phyloP scores from a whole-genome alignment of 2,797 vertebrate species.

The Liasis olivaceus region DNA sequence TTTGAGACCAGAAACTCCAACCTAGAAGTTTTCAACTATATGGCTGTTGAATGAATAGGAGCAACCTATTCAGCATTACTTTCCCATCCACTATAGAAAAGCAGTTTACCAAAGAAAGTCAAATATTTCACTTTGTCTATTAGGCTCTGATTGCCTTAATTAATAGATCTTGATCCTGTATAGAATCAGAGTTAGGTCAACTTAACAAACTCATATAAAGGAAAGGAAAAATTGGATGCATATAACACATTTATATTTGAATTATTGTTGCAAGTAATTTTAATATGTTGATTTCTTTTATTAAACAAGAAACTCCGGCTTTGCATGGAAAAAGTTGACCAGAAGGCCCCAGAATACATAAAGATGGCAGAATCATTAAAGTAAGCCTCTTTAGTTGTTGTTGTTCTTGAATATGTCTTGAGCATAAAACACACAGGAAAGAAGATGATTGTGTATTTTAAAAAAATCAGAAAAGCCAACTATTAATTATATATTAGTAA shows the following conservation, averaged over 20 bases:
- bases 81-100: background rate
- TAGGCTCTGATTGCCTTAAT: background rate
- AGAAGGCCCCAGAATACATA: constrained; percentile 93
- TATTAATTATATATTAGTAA: background rate
- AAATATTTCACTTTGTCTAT: background rate
- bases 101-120: background rate
- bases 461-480: background rate
- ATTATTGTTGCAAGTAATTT: constrained; percentile 11
- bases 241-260: background rate
- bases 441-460: background rate
- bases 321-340: constrained; percentile 95
- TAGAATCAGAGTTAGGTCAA: background rate
- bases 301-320: constrained; percentile 85
- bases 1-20: too few species aligned
- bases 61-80: background rate
- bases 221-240: background rate
- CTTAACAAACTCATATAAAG: background rate
- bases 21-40: too few species aligned
- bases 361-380: constrained; percentile 95
- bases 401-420: background rate
- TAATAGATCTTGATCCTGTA: background rate
- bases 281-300: constrained; percentile 30
- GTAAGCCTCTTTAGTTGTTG: constrained; percentile 73
- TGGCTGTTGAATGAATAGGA: background rate
- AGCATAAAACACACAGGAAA: background rate